These are phyloP conservation scores for Exephanes ischioxanthus DNA, from an alignment of 2,888 invertebrate species.

Conservation along the genomic window DNA sequence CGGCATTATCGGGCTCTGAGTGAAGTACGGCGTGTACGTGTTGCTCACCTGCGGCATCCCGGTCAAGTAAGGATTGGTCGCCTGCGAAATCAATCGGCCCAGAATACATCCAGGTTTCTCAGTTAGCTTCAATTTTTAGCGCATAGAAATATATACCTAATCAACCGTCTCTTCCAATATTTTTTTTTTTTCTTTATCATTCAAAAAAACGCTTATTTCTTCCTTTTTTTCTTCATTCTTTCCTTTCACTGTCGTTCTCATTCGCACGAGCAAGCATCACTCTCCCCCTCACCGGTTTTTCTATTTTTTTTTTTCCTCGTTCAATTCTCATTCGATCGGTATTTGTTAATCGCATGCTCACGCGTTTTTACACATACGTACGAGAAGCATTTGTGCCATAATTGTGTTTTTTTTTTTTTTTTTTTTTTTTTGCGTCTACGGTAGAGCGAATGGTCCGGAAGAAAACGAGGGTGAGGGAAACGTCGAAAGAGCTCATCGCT, in stretches of 20 bases:
- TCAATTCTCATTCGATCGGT: conserved; percentile 9
- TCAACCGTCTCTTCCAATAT: background rate
- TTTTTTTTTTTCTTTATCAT: conserved; percentile 2
- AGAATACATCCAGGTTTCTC: conserved; percentile 76
- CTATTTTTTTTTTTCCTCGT: background rate
- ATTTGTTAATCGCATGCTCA: conserved; percentile 48
- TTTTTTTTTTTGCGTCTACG: conserved; percentile 23
- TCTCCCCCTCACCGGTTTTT: conserved; percentile 34
- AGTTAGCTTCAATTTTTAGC: background rate
- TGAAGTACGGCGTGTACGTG: conserved; percentile 96
- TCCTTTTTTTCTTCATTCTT: background rate
- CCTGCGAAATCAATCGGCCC: conserved; percentile 86
- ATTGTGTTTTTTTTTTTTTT: conserved; percentile 38
- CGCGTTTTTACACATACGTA: conserved; percentile 28
- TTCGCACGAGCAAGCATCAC: conserved; percentile 17
- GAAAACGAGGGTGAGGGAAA: conserved; percentile 41
- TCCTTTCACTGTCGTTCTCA: background rate
- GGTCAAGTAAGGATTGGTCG: conserved; percentile 96
- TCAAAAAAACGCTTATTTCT: background rate
- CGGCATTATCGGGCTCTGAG: conserved; percentile 95
- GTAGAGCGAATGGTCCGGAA: conserved; percentile 34
- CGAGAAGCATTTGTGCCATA: conserved; percentile 51
- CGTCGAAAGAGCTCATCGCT: conserved; percentile 16
- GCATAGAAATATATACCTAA: background rate
- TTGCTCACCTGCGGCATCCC: conserved; percentile 95